phyloP scores from a whole-genome alignment of 2,888 invertebrate genomes.

The Branchipolynoe longqiensis region DNA sequence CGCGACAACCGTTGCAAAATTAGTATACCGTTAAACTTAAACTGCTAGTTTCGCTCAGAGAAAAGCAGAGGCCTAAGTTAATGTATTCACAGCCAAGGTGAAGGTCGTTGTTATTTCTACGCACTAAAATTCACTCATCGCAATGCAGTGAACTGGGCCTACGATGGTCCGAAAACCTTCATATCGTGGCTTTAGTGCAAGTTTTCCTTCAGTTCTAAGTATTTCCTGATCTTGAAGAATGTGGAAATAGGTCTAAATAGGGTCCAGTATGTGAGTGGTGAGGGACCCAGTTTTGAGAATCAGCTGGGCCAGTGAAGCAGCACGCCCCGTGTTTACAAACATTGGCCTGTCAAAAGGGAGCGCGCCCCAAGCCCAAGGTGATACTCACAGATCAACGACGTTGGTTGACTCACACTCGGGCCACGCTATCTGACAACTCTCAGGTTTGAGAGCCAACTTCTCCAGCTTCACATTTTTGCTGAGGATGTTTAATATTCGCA shows the following conservation, averaged over 20 bases:
- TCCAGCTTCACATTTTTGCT: constrained; percentile 77
- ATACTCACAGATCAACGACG: constrained; percentile 50
- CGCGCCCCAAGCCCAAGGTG: background rate
- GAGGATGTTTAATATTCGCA: constrained; percentile 74
- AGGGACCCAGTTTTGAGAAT: background rate
- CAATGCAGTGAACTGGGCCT: background rate
- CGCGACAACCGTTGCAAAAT: background rate
- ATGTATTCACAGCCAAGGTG: constrained; percentile 30
- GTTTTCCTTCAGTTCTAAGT: background rate
- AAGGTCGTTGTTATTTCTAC: constrained; percentile 17
- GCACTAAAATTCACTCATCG: constrained; percentile 13
- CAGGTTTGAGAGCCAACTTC: constrained; percentile 77
- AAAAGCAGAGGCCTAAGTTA: background rate
- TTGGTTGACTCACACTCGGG: constrained; percentile 10
- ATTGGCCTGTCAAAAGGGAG: constrained; percentile 28
- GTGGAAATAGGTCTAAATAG: background rate
- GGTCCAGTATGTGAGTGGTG: constrained; percentile 11
- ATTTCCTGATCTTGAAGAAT: background rate
- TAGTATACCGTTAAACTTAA: background rate
- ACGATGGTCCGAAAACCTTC: background rate
- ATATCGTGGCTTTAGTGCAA: background rate
- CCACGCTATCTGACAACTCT: constrained; percentile 74
- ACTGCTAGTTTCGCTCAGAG: background rate
- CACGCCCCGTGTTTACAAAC: constrained; percentile 33
- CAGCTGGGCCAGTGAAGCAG: too few species aligned